A percentile compares a stretch with the other conserved stretches of the same genome.
These are phyloP conservation scores for Chascanopsetta lugubris DNA, from an alignment of 2,113 vertebrate genomes.

Conservation along the genomic window DNA sequence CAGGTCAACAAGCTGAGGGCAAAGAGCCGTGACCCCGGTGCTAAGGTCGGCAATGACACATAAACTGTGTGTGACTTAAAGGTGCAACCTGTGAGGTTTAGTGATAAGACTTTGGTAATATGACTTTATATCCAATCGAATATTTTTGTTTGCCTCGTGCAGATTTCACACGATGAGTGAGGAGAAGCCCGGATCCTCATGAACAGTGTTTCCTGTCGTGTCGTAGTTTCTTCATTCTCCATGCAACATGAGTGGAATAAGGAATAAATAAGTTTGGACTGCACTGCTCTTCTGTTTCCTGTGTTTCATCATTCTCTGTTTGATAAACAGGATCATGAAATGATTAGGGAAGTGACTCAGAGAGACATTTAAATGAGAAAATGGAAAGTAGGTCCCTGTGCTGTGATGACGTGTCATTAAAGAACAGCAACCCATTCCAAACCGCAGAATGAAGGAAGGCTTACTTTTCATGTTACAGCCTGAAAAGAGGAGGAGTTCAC, in stretches of 20 bases:
- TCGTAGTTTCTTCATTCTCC: slow-evolving; percentile 47
- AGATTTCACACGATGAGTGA: slow-evolving; percentile 78
- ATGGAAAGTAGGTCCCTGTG: not conserved
- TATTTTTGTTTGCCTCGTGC: slow-evolving; percentile 12
- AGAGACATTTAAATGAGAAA: not conserved
- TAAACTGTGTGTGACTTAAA: too few species aligned
- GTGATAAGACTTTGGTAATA: too few species aligned
- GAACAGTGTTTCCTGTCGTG: slow-evolving; percentile 4
- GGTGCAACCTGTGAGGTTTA: too few species aligned
- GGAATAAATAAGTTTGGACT: slow-evolving; percentile 32
- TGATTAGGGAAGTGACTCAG: not conserved
- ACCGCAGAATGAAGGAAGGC: slow-evolving; percentile 2
- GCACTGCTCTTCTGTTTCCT: slow-evolving; percentile 6
- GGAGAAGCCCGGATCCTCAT: not conserved
- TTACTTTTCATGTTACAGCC: slow-evolving; percentile 9
- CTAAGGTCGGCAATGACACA: slow-evolving; percentile 56
- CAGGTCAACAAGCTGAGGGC: slow-evolving; percentile 80
- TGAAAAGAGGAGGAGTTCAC: not conserved
- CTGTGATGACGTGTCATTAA: not conserved
- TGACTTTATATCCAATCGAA: too few species aligned
- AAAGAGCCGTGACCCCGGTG: slow-evolving; percentile 72
- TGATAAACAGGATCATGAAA: not conserved
- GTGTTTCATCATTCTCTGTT: not conserved
- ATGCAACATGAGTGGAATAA: slow-evolving; percentile 56
- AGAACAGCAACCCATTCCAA: not conserved